phyloP scores from a whole-genome alignment of 2,888 invertebrate genomes.

The Villa cingulata region DNA sequence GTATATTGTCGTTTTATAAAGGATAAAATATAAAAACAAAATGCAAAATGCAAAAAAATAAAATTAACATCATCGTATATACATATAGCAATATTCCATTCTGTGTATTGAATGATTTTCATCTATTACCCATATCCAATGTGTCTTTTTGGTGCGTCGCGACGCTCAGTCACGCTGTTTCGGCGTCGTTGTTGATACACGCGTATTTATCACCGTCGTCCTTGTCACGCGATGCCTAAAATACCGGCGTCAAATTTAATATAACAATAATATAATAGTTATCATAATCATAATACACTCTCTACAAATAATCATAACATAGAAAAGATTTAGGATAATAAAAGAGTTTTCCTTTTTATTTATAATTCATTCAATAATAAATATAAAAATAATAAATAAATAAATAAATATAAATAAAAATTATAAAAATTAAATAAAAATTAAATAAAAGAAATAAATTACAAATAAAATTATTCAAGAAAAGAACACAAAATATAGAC shows the following conservation, averaged over 20 bases:
- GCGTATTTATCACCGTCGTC: conserved; percentile 16
- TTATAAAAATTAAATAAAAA: not conserved
- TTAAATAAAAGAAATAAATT: not conserved
- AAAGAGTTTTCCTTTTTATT: not conserved
- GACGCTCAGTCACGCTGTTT: conserved; percentile 20
- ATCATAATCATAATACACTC: not conserved
- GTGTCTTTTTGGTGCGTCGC: conserved; percentile 17
- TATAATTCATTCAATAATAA: conserved; percentile 1
- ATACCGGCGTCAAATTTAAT: conserved; percentile 7
- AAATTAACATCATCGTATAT: too few relatives aligned
- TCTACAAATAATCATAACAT: too few relatives aligned
- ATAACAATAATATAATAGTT: not conserved
- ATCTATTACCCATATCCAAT: conserved; percentile 13
- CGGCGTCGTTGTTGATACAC: conserved; percentile 20
- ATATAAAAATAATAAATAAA: not conserved
- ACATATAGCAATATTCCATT: too few relatives aligned
- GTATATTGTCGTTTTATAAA: too few relatives aligned
- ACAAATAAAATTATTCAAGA: too few relatives aligned
- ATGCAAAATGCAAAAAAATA: too few relatives aligned
- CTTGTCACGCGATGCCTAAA: conserved; percentile 16
- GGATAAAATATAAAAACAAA: too few relatives aligned
- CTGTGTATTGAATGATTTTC: conserved; percentile 9
- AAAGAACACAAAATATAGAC: too few relatives aligned
- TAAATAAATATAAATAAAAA: not conserved
- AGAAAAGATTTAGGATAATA: not conserved